Percentiles rank a stretch among this genome's conserved stretches.
Evolutionary conservation across 2,113 vertebrate genomes (phyloP).

Genomic region (Vulpes ferrilata): DNA sequence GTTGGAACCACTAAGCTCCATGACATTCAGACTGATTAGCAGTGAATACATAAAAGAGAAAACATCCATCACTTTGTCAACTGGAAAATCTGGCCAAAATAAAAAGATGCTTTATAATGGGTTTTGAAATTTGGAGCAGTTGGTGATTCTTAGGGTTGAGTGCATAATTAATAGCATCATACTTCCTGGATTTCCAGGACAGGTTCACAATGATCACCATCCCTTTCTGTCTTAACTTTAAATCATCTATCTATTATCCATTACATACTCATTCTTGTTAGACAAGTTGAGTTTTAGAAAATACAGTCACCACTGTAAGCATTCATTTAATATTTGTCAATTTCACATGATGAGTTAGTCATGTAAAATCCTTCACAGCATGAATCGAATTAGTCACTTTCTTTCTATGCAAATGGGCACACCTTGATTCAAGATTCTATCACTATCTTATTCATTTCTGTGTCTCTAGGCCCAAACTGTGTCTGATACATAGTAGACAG

Average conservation of each 20-base stretch:
- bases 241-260: not conserved
- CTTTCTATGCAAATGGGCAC: not conserved
- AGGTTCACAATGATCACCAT: not conserved
- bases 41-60: constrained; percentile 55
- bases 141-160: not conserved
- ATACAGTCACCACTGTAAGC: not conserved
- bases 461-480: not conserved
- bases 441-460: not conserved
- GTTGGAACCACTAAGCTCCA: constrained; percentile 8
- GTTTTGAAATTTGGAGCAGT: not conserved
- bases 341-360: not conserved
- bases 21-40: not conserved
- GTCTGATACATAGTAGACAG: not conserved
- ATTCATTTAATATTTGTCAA: constrained; percentile 18
- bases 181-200: not conserved
- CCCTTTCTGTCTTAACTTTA: not conserved
- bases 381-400: not conserved
- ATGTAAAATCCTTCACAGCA: not conserved
- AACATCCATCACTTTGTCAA: not conserved
- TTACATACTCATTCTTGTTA: not conserved
- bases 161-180: not conserved
- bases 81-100: constrained; percentile 42
- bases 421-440: not conserved
- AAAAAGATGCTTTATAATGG: not conserved
- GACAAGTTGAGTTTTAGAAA: not conserved